Conservation (phyloP, 1,140 invertebrate species). For the Bombus waltoni region DNA sequence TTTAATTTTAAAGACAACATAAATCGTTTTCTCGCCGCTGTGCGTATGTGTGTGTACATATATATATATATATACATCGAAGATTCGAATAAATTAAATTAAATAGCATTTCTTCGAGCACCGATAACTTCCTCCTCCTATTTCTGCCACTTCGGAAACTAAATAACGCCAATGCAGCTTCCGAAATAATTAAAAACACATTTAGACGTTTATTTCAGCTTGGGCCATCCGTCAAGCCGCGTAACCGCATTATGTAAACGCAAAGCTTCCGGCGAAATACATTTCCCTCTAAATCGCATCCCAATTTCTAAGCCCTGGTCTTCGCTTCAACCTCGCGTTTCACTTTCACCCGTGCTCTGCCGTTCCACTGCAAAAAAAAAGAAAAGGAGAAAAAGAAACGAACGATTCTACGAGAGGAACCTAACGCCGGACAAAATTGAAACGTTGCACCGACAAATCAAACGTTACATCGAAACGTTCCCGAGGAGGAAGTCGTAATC, state of each 20-base stretch:
- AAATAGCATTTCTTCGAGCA: too few species aligned
- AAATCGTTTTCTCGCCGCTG: too few species aligned
- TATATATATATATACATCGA: too few species aligned
- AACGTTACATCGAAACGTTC: not conserved
- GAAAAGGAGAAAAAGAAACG: too few species aligned
- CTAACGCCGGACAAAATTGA: not conserved
- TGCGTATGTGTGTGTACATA: too few species aligned
- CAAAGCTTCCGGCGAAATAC: not conserved
- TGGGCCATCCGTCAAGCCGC: not conserved
- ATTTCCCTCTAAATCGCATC: not conserved
- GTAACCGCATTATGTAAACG: not conserved
- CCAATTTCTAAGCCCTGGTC: too few species aligned
- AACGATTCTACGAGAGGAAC: too few species aligned
- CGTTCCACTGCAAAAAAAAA: too few species aligned
- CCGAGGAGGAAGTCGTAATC: constrained; percentile 30
- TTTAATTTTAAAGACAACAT: too few species aligned
- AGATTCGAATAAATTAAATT: too few species aligned
- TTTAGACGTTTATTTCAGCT: not conserved
- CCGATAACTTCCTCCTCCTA: not conserved
- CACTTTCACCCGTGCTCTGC: too few species aligned
- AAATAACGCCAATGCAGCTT: not conserved
- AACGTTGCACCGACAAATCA: not conserved
- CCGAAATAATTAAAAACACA: not conserved
- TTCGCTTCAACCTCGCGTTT: too few species aligned
- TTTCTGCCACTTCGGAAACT: not conserved